Base-by-base conservation (phyloP, 2,797 vertebrate genomes). In the Scolopax rusticola region DNA sequence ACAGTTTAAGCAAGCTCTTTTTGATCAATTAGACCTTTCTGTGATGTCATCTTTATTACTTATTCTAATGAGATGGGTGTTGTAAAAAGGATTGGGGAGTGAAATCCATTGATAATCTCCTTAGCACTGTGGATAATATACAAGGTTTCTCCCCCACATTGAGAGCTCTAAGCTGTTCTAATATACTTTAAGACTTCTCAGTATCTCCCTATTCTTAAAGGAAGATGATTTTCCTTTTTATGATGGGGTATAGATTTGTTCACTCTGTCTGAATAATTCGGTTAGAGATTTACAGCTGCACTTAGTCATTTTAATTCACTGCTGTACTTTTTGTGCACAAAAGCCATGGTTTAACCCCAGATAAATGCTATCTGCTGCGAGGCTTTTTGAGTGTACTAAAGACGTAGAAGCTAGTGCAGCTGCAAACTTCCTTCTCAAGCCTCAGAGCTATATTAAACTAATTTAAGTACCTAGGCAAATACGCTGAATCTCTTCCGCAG, bases 61-160 rank as follows among this genome's bases (percentile, higher is more conserved):
- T 74, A 96, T 96, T 96, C 95, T 97, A 88, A 95, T 84, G 87
- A 96, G 92, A 87, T 63, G 93, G 82, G 91, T 89, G 91, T 53
- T 81, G 82, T 87, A 95, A 92, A 94, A 95, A 92, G 96, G 88
- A 96, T 81, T 38, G 38, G 68, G 67, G 56, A 90, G 82, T 64
- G 95, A 97, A 97, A 97, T 84, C 94, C 95, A 95, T 79, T 84
- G 83, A 91, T 97, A 97, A 97, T 97, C 97, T 93, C 87, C 95
- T 98, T 97, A 97, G 84, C 75, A 9, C 77, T 71, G 80, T n/a
- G 71, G 93, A 92, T 90, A 94, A 96, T 92, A 69, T 97, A 87
- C 89, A 77, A 77, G 80, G 84, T 87, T 95, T 97, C 95, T 95
- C 93, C 94, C 95, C 93, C 96, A 94, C 97, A 95, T 59, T 36